A percentile compares a stretch with the other conserved stretches of the same genome.
Conservation (phyloP, 2,888 invertebrate species). For the Loripinus fragilis region DNA sequence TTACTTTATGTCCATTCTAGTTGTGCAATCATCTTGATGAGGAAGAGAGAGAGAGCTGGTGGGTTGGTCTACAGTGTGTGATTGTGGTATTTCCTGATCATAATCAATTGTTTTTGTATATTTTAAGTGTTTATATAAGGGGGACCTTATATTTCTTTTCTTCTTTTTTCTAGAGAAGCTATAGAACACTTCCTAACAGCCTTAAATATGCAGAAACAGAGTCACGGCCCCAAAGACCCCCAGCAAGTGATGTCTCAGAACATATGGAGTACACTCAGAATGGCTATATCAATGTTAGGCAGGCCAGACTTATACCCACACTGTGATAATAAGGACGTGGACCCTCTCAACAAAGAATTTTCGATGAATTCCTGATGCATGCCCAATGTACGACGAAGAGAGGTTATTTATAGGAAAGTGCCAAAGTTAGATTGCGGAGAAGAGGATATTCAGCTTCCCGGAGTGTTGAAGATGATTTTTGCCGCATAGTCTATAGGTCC, state of each 20-base stretch:
- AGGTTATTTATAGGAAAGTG: neutral
- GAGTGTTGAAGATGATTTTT: slow-evolving; percentile 30
- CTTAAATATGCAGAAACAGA: slow-evolving; percentile 93
- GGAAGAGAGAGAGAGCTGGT: no score
- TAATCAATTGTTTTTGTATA: no score
- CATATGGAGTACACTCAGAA: slow-evolving; percentile 96
- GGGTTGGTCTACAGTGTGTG: no score
- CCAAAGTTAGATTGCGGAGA: neutral
- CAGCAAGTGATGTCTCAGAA: slow-evolving; percentile 91
- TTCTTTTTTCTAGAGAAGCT: slow-evolving; percentile 89
- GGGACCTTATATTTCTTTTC: no score
- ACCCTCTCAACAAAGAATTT: slow-evolving; percentile 81
- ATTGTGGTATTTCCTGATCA: no score
- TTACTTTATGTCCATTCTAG: no score
- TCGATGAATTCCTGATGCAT: slow-evolving; percentile 66
- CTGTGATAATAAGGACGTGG: slow-evolving; percentile 85
- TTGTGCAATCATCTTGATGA: no score
- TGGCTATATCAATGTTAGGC: slow-evolving; percentile 92
- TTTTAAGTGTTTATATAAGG: no score
- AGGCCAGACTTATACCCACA: slow-evolving; percentile 85
- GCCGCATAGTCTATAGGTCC: neutral
- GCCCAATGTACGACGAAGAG: neutral
- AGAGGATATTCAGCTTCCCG: slow-evolving; percentile 23
- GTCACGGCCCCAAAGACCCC: slow-evolving; percentile 85
- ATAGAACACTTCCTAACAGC: slow-evolving; percentile 97